phyloP scores from a whole-genome alignment of 2,113 vertebrate species.

The Manacus vitellinus region DNA sequence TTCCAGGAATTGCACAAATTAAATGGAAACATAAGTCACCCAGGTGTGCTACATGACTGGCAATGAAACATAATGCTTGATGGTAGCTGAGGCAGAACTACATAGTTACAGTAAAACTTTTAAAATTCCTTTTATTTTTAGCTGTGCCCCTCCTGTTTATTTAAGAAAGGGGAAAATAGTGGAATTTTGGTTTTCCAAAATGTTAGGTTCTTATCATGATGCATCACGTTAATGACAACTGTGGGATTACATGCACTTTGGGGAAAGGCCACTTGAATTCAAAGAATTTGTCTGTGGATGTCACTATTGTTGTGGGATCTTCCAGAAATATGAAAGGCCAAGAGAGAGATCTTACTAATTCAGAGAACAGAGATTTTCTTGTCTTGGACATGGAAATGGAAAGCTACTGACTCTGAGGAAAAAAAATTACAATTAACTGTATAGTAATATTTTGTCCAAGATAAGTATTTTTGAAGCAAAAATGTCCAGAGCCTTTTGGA shows the following conservation, averaged over 20 bases:
- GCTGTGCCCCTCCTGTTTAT: background rate
- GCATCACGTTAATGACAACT: background rate
- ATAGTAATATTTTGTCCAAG: background rate
- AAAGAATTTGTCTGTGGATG: background rate
- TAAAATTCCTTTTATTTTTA: background rate
- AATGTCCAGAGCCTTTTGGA: background rate
- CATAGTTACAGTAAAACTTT: background rate
- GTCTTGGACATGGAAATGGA: background rate
- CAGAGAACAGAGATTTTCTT: background rate
- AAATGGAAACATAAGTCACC: background rate
- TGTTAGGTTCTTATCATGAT: background rate
- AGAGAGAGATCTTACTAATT: background rate
- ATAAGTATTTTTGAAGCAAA: background rate
- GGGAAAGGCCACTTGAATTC: background rate
- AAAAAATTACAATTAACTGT: background rate
- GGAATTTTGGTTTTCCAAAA: background rate
- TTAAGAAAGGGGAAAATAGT: background rate
- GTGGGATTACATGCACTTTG: background rate
- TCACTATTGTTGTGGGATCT: accelerated
- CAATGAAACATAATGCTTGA: background rate
- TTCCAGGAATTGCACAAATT: background rate
- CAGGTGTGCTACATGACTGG: background rate
- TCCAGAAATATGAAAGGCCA: background rate
- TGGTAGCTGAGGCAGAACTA: background rate
- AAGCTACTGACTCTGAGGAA: background rate